Conservation (phyloP, 2,888 invertebrate species). For the Adelphocoris suturalis region DNA sequence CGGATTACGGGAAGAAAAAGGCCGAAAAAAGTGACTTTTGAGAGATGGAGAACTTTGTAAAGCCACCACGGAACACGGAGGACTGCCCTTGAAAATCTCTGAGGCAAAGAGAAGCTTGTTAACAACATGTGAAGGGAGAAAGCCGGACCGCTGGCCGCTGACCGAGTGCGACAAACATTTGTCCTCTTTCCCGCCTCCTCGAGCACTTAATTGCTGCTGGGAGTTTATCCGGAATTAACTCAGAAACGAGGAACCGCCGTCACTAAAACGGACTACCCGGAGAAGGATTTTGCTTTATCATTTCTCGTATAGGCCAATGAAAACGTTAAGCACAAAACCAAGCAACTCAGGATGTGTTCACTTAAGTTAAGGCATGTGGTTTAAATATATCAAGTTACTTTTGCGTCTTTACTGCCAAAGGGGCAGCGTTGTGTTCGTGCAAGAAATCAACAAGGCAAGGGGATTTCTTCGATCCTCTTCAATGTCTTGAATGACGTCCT, state of each 20-base stretch:
- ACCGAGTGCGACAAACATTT: constrained; percentile 27
- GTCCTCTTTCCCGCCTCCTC: constrained; percentile 11
- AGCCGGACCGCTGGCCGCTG: not conserved
- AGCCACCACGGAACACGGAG: not conserved
- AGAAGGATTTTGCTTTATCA: too few relatives aligned
- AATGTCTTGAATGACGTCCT: too few relatives aligned
- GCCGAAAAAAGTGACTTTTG: not conserved
- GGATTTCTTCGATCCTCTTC: too few relatives aligned
- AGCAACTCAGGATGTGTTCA: too few relatives aligned
- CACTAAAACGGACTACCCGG: too few relatives aligned
- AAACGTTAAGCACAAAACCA: too few relatives aligned
- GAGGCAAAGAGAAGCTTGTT: constrained; percentile 25
- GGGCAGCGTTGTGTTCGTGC: too few relatives aligned
- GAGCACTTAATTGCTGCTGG: constrained; percentile 5
- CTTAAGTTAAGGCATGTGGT: too few relatives aligned
- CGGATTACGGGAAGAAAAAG: constrained; percentile 3
- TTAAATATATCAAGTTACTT: too few relatives aligned
- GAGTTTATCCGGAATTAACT: not conserved
- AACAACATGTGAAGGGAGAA: constrained; percentile 2
- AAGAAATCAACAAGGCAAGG: too few relatives aligned
- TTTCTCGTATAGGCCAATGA: too few relatives aligned
- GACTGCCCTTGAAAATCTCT: not conserved
- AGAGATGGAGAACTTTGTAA: not conserved
- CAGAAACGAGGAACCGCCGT: not conserved
- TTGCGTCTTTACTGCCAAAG: too few relatives aligned